Percentiles rank a stretch among this genome's conserved stretches.
phyloP scores from a whole-genome alignment of 1,140 invertebrate genomes.

The Popillia japonica region DNA sequence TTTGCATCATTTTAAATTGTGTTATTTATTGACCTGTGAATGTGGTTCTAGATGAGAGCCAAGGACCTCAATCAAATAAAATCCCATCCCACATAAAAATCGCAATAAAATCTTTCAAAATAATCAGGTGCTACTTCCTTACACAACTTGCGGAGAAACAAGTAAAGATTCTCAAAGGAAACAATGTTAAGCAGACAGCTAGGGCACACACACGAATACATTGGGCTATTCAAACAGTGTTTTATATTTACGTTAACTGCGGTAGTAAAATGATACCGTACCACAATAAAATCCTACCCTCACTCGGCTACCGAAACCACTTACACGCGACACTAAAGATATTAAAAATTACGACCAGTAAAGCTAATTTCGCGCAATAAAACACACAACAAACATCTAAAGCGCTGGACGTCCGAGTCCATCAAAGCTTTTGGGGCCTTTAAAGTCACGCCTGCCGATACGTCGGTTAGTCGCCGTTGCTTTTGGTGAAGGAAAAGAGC shows the following conservation, averaged over 20 bases:
- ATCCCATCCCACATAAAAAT: too few relatives aligned
- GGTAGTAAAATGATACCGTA: conserved; percentile 45
- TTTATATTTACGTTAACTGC: conserved; percentile 47
- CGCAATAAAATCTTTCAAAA: too few relatives aligned
- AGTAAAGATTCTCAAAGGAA: neutral
- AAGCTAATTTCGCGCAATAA: conserved; percentile 54
- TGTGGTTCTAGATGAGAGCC: too few relatives aligned
- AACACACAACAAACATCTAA: conserved; percentile 48
- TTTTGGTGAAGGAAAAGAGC: conserved; percentile 44
- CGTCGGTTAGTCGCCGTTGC: neutral
- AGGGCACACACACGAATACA: neutral
- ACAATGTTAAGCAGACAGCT: neutral
- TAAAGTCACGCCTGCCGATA: conserved; percentile 47
- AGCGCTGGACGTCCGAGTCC: conserved; percentile 17
- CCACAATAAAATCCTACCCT: conserved; percentile 44
- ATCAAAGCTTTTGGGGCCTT: conserved; percentile 25
- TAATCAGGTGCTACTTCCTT: too few relatives aligned
- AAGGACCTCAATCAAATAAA: too few relatives aligned
- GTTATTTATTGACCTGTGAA: too few relatives aligned
- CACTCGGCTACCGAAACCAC: conserved; percentile 47
- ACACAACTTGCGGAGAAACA: neutral
- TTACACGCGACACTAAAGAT: conserved; percentile 46
- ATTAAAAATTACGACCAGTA: conserved; percentile 54
- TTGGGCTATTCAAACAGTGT: conserved; percentile 15
- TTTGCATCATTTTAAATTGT: too few relatives aligned